Evolutionary conservation across 2,797 vertebrate species (phyloP).

Genomic region (Podarcis siculus): DNA sequence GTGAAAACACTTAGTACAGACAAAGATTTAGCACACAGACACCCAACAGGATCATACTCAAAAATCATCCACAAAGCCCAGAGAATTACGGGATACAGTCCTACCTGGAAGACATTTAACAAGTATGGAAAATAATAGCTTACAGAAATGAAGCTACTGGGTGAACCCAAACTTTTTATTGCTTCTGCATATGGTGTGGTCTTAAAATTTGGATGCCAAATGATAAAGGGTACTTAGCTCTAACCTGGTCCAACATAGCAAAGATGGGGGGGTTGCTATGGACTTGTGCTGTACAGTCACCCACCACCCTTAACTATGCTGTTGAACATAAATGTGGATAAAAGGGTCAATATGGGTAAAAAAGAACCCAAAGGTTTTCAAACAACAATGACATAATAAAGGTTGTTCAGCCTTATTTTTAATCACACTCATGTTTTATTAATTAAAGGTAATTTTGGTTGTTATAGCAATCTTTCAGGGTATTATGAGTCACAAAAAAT

Average conservation of each 20-base stretch:
- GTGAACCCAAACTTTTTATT: neutral
- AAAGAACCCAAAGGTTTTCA: neutral
- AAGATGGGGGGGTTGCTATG: neutral
- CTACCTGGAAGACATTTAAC: too few species aligned
- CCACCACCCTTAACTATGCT: neutral
- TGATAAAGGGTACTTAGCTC: neutral
- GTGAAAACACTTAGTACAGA: neutral
- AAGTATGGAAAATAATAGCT: neutral
- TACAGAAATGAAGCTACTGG: neutral
- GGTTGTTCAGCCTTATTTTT: constrained; percentile 13
- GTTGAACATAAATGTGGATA: neutral
- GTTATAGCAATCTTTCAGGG: constrained; percentile 31
- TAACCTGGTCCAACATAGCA: neutral
- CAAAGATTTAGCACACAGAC: neutral
- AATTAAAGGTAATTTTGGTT: constrained; percentile 33
- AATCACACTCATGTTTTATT: constrained; percentile 27
- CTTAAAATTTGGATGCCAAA: neutral
- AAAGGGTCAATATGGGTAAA: neutral
- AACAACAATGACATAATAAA: constrained; percentile 17
- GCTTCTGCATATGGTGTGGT: neutral
- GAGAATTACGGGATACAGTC: neutral
- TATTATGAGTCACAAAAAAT: constrained; percentile 30
- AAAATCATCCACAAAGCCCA: too few species aligned
- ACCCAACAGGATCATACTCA: neutral
- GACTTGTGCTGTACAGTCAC: neutral